Base-by-base conservation (phyloP, 2,888 invertebrate genomes). In the Alviniconcha strummeri region DNA sequence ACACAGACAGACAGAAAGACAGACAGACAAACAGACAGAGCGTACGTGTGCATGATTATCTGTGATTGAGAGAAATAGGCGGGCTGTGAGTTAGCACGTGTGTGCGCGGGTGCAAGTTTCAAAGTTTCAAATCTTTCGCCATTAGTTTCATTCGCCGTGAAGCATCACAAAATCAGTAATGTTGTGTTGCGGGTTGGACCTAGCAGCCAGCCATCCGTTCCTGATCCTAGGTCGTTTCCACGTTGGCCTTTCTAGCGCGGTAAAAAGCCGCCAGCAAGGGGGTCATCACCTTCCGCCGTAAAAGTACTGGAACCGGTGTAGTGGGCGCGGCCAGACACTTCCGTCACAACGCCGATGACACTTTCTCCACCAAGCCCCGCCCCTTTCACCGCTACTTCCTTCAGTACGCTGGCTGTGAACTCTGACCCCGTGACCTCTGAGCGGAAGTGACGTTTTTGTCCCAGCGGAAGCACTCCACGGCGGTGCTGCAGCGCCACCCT, bases 241-340 rank as follows among this genome's bases (percentile, higher is more conserved):
- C 36, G 36, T 36, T 36, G 36, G 36, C 36, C 36, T 36, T 36
- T 36, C 36, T 85, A 90, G 78, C 84, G 81, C 36, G 90, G 81
- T 1, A 92, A 83, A 87, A 94, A 94, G 5, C 94, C 93, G 13
- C 86, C 85, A 19, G 88, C 89, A 6, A 93, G 88, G 9, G 86
- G 87, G 84, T 94, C 94, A 6, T 88, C 90, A 19, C 86, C 86
- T 84, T 94, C 94, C 17, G 91, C 82, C 9, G 90, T 91, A 84
- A 93, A 93, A 0, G 85, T 87, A 52, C 86, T 85, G 11, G 84
- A 85, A 19, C 92, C 93, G 8, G 88, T 86, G 85, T 91, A 92
- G 74, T 88, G 88, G 84, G 87, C 91, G 87, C 91, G 86, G 19
- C 93, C 93, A 79, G 89, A 86, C 84, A 94, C 92, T 88, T 94